Percentiles rank a stretch among this genome's conserved stretches.
These are phyloP conservation scores for Limosa lapponica DNA, from an alignment of 2,797 vertebrate genomes.

Conservation along the genomic window DNA sequence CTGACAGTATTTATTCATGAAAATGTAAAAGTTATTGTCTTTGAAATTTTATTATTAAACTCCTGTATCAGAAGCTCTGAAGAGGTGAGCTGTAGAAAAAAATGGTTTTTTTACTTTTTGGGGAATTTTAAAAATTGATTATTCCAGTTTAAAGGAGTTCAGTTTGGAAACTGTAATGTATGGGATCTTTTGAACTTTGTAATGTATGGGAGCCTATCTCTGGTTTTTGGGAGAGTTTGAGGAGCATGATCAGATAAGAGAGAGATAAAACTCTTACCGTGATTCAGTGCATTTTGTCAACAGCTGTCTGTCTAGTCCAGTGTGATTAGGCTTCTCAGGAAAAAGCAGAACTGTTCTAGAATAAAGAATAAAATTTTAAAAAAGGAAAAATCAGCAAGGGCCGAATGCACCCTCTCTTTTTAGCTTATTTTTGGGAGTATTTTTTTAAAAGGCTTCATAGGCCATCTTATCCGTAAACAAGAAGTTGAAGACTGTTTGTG, in stretches of 20 bases:
- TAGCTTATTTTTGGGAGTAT: neutral
- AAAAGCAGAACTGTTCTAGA: neutral
- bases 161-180: neutral
- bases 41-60: neutral
- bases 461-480: neutral
- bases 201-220: conserved; percentile 1
- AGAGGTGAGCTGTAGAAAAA: neutral
- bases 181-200: neutral
- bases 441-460: neutral
- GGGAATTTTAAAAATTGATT: neutral
- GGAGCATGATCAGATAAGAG: conserved; percentile 31
- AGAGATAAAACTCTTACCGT: neutral
- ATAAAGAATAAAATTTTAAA: neutral
- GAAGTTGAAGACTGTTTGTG: neutral
- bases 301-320: neutral
- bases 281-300: conserved; percentile 2
- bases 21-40: neutral
- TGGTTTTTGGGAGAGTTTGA: conserved; percentile 6
- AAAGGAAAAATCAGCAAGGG: neutral
- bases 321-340: neutral
- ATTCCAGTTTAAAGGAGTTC: neutral
- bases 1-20: neutral
- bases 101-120: neutral
- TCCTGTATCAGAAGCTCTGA: neutral
- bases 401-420: neutral